These are phyloP conservation scores for Montipora cactus DNA, from an alignment of 64 coral and sea anemone species.

Conservation along the genomic window DNA sequence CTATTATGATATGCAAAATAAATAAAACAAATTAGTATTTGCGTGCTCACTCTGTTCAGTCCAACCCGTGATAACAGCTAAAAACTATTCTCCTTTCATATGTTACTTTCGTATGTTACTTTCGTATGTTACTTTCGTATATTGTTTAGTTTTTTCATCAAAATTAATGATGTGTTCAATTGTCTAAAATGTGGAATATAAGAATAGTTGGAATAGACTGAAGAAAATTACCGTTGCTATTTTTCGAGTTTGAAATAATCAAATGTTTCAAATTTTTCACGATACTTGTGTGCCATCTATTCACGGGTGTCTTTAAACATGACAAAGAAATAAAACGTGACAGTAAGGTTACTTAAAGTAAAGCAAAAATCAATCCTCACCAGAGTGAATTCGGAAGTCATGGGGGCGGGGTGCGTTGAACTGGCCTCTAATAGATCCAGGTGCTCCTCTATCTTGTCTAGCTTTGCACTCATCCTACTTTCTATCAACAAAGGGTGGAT, in stretches of 20 bases:
- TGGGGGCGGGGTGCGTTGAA: background rate
- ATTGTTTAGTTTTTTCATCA: background rate
- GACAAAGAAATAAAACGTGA: background rate
- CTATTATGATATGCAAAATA: background rate
- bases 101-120: background rate
- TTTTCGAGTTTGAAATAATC: background rate
- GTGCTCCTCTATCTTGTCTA: background rate
- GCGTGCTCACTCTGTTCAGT: background rate
- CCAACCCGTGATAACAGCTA: background rate
- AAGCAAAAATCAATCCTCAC: background rate
- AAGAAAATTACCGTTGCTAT: background rate
- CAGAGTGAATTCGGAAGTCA: background rate
- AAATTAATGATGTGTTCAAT: background rate
- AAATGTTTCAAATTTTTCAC: background rate
- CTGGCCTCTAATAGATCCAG: background rate
- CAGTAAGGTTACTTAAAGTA: background rate
- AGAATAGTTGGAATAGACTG: background rate
- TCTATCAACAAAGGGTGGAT: background rate
- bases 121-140: background rate
- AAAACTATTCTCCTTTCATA: background rate
- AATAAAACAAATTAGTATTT: conserved; percentile 1
- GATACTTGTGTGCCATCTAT: background rate
- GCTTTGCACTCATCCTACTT: background rate
- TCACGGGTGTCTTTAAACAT: background rate
- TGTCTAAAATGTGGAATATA: background rate